phyloP scores from a whole-genome alignment of 2,113 vertebrate species.

The Glaucidium brasilianum region DNA sequence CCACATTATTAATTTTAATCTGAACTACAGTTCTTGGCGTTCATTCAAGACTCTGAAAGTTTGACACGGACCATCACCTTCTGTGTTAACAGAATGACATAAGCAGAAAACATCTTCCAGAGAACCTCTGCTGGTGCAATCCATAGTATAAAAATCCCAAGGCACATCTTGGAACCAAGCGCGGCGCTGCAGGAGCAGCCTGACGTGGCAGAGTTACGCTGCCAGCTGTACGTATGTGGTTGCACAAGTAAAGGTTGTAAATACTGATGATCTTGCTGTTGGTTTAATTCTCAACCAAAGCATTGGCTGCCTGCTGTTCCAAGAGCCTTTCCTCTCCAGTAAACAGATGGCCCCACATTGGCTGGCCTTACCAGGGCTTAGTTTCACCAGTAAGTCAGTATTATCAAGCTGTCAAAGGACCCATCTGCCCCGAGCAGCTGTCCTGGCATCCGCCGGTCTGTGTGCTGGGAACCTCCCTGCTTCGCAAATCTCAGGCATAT shows the following conservation, averaged over 20 bases:
- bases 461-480: slow-evolving; percentile 18
- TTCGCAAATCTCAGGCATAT: neutral
- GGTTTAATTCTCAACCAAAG: neutral
- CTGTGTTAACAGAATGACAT: rapidly evolving
- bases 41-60: neutral
- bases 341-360: slow-evolving; percentile 44
- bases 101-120: neutral
- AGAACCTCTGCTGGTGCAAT: neutral
- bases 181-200: rapidly evolving
- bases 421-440: slow-evolving; percentile 67
- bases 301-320: slow-evolving; percentile 33
- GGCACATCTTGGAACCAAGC: rapidly evolving
- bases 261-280: neutral
- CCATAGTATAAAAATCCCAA: neutral
- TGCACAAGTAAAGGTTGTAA: neutral
- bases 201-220: neutral
- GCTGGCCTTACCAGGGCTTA: neutral
- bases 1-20: neutral
- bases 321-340: slow-evolving; percentile 8
- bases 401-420: slow-evolving; percentile 56
- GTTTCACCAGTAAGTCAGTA: slow-evolving; percentile 9
- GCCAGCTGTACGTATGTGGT: neutral
- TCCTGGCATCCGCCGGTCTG: slow-evolving; percentile 36
- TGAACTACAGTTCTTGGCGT: rapidly evolving
- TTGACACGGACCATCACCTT: neutral